phyloP scores from a whole-genome alignment of 2,113 vertebrate genomes.

The Phyllostomus discolor region DNA sequence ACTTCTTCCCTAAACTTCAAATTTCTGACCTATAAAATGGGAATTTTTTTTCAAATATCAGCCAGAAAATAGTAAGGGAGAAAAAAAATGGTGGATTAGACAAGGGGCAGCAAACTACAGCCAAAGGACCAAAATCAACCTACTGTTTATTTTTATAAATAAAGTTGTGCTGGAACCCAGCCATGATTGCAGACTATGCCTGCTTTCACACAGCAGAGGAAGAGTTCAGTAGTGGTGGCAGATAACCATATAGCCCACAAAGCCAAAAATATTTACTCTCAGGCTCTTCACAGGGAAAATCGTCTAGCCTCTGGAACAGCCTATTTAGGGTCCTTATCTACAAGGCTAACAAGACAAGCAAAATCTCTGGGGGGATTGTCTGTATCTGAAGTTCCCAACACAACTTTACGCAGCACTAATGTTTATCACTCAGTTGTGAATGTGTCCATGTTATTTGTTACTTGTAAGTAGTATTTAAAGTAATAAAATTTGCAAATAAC shows the following conservation, averaged over 20 bases:
- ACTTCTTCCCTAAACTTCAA: not conserved
- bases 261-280: not conserved
- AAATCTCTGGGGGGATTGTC: not conserved
- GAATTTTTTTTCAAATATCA: not conserved
- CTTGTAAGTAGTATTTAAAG: not conserved
- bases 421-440: not conserved
- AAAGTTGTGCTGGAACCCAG: constrained; percentile 4
- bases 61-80: not conserved
- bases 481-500: not conserved
- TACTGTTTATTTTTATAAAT: not conserved
- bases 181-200: not conserved
- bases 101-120: not conserved
- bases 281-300: not conserved
- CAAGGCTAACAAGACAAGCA: not conserved
- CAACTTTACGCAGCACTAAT: not conserved
- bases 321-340: not conserved
- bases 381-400: not conserved
- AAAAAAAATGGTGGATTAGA: not conserved
- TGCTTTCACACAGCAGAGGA: not conserved
- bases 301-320: not conserved
- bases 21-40: constrained; percentile 3
- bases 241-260: not conserved
- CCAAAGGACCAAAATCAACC: not conserved
- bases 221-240: not conserved
- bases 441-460: not conserved